A percentile compares a stretch with the other conserved stretches of the same genome.
These are phyloP conservation scores for Drosophila busckii DNA, from an alignment of 1,140 invertebrate species.

Conservation along the genomic window DNA sequence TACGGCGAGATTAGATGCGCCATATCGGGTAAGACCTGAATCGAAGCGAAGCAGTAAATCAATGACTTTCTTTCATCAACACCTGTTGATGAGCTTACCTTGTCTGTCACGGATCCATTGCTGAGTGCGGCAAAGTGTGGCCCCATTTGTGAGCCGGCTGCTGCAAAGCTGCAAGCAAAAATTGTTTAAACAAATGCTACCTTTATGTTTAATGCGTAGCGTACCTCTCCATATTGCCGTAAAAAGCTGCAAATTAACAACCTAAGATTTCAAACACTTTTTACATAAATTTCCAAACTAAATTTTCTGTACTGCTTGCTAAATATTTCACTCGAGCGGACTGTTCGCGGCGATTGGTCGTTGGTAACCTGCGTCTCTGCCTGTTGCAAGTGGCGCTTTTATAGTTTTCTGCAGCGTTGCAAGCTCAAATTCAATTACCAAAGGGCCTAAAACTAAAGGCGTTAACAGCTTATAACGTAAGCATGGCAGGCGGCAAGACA, in stretches of 20 bases:
- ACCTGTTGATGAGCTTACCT: conserved; percentile 47
- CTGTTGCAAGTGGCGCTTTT: conserved; percentile 39
- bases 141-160: conserved; percentile 58
- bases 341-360: conserved; percentile 75
- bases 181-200: neutral
- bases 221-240: conserved; percentile 72
- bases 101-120: conserved; percentile 76
- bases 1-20: conserved; percentile 85
- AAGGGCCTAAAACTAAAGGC: conserved; percentile 58
- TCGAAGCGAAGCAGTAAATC: neutral
- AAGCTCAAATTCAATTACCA: conserved; percentile 56
- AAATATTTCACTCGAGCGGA: conserved; percentile 74
- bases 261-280: conserved; percentile 62
- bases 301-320: conserved; percentile 28
- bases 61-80: neutral
- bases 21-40: conserved; percentile 86
- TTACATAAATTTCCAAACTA: conserved; percentile 54
- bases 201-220: neutral
- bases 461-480: conserved; percentile 65
- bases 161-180: conserved; percentile 50
- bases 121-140: conserved; percentile 73
- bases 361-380: conserved; percentile 59
- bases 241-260: conserved; percentile 65
- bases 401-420: conserved; percentile 41
- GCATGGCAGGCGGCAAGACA: conserved; percentile 24